phyloP scores from a whole-genome alignment of 2,888 invertebrate species.

The Hydrotaea diabolus region DNA sequence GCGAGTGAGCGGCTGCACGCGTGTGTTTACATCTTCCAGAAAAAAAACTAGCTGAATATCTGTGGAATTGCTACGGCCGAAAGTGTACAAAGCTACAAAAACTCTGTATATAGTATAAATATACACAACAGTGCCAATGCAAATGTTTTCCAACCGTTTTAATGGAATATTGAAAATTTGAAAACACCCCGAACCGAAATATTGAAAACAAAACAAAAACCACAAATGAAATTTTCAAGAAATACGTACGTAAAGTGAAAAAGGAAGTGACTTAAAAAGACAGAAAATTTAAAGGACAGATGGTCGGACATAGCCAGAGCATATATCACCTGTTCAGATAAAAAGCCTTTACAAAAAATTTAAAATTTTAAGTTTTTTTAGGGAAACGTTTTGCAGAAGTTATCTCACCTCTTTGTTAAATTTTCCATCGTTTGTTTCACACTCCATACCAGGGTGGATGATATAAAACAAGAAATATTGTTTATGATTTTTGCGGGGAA shows the following conservation, averaged over 20 bases:
- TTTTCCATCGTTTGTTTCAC: no score
- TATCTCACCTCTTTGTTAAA: no score
- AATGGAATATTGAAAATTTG: slow-evolving; percentile 28
- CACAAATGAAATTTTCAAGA: not conserved
- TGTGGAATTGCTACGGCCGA: not conserved
- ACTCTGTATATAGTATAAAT: not conserved
- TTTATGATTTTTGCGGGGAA: not conserved
- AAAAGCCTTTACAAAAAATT: no score
- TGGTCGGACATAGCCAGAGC: no score
- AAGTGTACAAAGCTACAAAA: slow-evolving; percentile 17
- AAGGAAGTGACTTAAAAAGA: not conserved
- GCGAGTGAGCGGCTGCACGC: slow-evolving; percentile 13
- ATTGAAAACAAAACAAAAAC: slow-evolving; percentile 6
- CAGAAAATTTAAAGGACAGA: not conserved
- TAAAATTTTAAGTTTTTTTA: no score
- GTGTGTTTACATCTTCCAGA: slow-evolving; percentile 46
- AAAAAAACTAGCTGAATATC: not conserved
- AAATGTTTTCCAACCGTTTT: not conserved
- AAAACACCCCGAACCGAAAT: not conserved
- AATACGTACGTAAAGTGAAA: not conserved
- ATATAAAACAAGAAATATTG: not conserved
- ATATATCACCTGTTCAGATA: no score
- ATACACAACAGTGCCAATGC: not conserved
- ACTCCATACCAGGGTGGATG: no score
- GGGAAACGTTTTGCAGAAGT: no score